Base-by-base conservation (phyloP, 1,140 invertebrate species). In the Trigoniulus corallinus region DNA sequence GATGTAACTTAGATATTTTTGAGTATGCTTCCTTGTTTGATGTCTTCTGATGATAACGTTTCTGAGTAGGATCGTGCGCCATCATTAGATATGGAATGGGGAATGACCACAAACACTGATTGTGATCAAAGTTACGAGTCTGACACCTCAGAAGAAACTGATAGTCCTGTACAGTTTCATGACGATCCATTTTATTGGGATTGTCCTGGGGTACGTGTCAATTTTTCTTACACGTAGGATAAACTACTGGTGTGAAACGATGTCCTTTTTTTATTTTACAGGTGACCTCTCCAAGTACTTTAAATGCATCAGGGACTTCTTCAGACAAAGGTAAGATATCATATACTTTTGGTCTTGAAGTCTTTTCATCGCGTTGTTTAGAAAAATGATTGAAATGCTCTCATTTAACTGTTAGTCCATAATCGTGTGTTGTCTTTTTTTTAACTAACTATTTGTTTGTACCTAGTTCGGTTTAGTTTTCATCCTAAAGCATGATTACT, bases 91-190 rank as follows among this genome's bases (percentile, higher is more conserved):
- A 79, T 79, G 41, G 84, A 88, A 63, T 88, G 83, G 82, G 84
- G 68, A 62, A 70, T 87, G 50, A 88, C 84, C 13, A 86, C 84
- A 46, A 88, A 88, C 63, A 86, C 82, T 64, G 80, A 87, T 50
- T 84, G 81, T 59, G 86, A 83, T 61, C 85, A 85, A 58, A 72
- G 72, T 57, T 61, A 57, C 24, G 58, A 59, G 48, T 58, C 58
- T 26, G 55, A 63, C 22, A 55, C 53, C 7, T 62, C 59, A 23
- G 58, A 65, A 47, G 61, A 57, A 3, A 53, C 57, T 44, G 53
- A 48, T 22, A 54, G 53, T 39, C 54, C 53, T 22, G 37, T 61
- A 21, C 67, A 72, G 49, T 63, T 70, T 29, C 59, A 68, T 45
- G 75, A 77, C 54, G 71, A 79, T 72, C 71, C 76, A 62, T 72